Conservation (phyloP, 2,797 vertebrate genomes). For the Miichthys miiuy region DNA sequence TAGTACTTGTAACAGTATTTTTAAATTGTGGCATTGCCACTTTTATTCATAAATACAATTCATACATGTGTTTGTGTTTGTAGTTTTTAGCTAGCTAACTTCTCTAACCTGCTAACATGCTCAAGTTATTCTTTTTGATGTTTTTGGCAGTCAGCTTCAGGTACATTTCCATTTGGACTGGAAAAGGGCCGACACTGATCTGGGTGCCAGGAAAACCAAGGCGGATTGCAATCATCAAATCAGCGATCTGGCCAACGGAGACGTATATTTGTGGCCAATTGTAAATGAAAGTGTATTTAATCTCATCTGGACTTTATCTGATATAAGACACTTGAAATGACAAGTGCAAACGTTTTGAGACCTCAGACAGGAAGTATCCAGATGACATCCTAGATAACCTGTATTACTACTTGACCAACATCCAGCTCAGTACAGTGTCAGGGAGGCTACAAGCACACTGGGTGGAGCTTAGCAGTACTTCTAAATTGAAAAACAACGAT, state of each 20-base stretch:
- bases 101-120: not conserved
- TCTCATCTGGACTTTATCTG: conserved; percentile 1
- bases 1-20: not conserved
- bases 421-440: conserved; percentile 43
- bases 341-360: conserved; percentile 41
- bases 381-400: conserved; percentile 39
- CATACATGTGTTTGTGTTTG: not conserved
- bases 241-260: not conserved
- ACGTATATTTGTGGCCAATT: not conserved
- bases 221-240: not conserved
- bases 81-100: not conserved
- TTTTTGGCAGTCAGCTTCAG: not conserved
- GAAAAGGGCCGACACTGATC: not conserved
- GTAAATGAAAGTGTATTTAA: conserved; percentile 17
- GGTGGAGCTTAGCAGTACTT: conserved; percentile 43
- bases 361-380: conserved; percentile 29
- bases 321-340: conserved; percentile 18
- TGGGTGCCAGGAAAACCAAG: not conserved
- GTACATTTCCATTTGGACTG: not conserved
- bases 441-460: conserved; percentile 44
- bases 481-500: conserved; percentile 40
- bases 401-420: conserved; percentile 52
- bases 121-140: not conserved
- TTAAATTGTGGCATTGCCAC: not conserved
- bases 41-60: not conserved